phyloP scores from a whole-genome alignment of 2,888 invertebrate genomes.

The Magallana nippona region DNA sequence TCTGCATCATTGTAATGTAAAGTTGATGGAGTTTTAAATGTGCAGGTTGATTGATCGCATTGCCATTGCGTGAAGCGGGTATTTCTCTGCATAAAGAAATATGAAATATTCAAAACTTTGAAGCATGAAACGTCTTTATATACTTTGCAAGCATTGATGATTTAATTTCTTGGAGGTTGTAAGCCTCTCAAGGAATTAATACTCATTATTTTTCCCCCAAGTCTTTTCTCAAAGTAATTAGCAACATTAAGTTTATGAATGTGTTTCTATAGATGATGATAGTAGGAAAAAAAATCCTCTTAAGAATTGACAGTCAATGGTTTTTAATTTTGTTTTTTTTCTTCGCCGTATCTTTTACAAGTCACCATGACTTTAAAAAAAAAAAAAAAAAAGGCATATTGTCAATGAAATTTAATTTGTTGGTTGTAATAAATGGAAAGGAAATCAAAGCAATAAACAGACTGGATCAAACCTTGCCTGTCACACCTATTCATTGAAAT shows the following conservation, averaged over 20 bases:
- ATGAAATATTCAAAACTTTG: constrained; percentile 5
- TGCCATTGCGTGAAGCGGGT: not conserved
- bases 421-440: not conserved
- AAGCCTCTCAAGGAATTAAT: not conserved
- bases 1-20: constrained; percentile 22
- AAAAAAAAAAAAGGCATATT: not conserved
- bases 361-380: not conserved
- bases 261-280: not conserved
- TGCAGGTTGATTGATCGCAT: not conserved
- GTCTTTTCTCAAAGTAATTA: not conserved
- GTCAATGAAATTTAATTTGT: not conserved
- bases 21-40: constrained; percentile 26
- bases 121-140: not conserved
- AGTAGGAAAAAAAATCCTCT: not conserved
- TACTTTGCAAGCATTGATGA: not conserved
- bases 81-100: not conserved
- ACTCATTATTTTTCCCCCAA: not conserved
- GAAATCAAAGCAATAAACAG: not conserved
- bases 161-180: not conserved
- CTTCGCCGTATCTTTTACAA: not conserved
- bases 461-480: not conserved
- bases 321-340: not conserved
- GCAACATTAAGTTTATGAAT: constrained; percentile 1
- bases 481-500: too few species aligned
- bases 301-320: too few species aligned